These are phyloP conservation scores for Sebastes melanostomus DNA, from an alignment of 2,797 vertebrate genomes.

Conservation along the genomic window DNA sequence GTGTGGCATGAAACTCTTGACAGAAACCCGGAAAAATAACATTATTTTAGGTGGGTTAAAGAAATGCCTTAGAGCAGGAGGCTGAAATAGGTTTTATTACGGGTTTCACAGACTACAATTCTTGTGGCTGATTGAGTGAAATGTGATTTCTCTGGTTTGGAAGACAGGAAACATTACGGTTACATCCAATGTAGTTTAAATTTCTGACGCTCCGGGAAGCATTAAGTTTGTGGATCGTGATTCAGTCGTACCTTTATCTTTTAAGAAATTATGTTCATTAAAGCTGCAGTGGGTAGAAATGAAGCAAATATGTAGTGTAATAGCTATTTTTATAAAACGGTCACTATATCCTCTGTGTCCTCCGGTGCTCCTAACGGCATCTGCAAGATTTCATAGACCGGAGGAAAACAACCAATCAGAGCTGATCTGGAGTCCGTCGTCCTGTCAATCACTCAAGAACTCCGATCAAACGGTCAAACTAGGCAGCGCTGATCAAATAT, in stretches of 20 bases:
- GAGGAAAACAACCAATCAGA: too few relatives aligned
- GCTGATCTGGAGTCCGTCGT: too few relatives aligned
- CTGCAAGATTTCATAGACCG: too few relatives aligned
- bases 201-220: background rate
- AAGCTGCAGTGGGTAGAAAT: background rate
- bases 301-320: too few relatives aligned
- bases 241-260: background rate
- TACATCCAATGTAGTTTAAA: background rate
- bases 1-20: background rate
- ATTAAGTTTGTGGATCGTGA: background rate
- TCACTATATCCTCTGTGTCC: too few relatives aligned
- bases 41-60: background rate
- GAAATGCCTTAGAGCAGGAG: background rate
- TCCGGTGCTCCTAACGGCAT: too few relatives aligned
- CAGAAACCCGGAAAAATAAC: background rate
- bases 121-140: slow-evolving; percentile 1
- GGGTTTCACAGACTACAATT: background rate
- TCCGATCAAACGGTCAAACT: too few relatives aligned
- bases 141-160: background rate
- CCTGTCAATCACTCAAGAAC: too few relatives aligned
- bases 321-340: too few relatives aligned
- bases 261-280: background rate
- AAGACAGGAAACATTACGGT: background rate
- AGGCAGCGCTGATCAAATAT: too few relatives aligned
- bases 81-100: background rate